A percentile compares a stretch with the other conserved stretches of the same genome.
phyloP scores from a whole-genome alignment of 2,113 vertebrate species.

The Coptodon bakossiorum region DNA sequence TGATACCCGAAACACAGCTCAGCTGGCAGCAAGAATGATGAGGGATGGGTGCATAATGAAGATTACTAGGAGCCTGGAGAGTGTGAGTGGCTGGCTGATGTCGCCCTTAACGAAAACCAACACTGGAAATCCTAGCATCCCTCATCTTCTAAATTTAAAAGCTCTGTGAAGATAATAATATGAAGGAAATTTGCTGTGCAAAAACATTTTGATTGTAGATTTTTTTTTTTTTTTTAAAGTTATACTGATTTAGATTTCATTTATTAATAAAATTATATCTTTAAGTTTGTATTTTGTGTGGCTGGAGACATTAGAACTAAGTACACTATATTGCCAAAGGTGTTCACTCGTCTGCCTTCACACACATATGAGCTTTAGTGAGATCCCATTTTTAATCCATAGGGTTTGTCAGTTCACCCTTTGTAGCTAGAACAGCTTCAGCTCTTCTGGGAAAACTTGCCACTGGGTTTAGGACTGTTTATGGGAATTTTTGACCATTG shows the following conservation, averaged over 20 bases:
- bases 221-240: rapidly evolving
- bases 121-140: background rate
- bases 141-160: background rate
- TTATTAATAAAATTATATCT: background rate
- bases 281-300: background rate
- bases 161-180: background rate
- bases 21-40: conserved; percentile 85
- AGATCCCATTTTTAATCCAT: background rate
- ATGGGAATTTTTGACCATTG: background rate
- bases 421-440: background rate
- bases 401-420: background rate
- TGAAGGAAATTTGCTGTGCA: background rate
- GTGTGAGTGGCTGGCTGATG: conserved; percentile 78
- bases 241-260: background rate
- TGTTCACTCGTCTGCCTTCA: background rate
- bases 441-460: background rate
- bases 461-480: background rate
- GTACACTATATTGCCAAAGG: background rate
- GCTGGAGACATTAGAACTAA: background rate
- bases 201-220: background rate
- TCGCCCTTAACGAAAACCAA: background rate
- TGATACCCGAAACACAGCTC: conserved; percentile 89
- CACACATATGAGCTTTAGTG: background rate
- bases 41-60: conserved; percentile 87
- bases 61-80: conserved; percentile 79